Evolutionary conservation across 2,797 vertebrate species (phyloP), one percentile per base, ranked within the genome.

Genomic region (Acanthurus tractus): DNA sequence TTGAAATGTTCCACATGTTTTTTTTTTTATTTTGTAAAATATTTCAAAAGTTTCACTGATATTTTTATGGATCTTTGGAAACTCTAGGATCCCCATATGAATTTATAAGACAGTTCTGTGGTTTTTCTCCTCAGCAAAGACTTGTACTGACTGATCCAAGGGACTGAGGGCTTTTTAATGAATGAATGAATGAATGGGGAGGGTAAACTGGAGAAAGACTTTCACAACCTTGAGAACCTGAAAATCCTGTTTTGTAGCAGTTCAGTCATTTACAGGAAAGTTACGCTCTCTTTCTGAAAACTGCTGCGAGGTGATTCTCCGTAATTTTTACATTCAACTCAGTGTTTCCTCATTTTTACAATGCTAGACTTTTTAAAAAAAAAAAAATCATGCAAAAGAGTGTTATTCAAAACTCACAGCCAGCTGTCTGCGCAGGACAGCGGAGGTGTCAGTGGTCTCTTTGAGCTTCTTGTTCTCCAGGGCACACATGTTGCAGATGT

Each of bases 401-500:
- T 13, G 15, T 65, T 13, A 22, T 15, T 55, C 1, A 48, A n/a
- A 58, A 78, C 91, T 92, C 76, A 93, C 92, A 2, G 81, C 91
- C 36, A 93, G 78, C 38, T 89, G 82, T 59, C 82, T 74, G 20
- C 81, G 49, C 45, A 93, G 79, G 42, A 84, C 65, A 1, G 54
- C 46, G 53, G 73, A 84, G 20, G 84, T 38, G 12, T 90, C 86
- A 0, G 76, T 65, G 40, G 75, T 57, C 22, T 46, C 10, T 20
- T 49, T 79, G 13, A 55, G 65, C 57, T 80, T 78, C 54, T 85
- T 92, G 66, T 29, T 78, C 59, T 88, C 87, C 62, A 92, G 63
- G 29, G 84, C 62, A 6, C 93, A 94, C 50, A 92, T 3, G 61
- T 83, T 93, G 68, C 94, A 94, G 45, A 93, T 65, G 74, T 93